These are phyloP conservation scores for Cynaeus angustus DNA, from an alignment of 2,888 invertebrate genomes.

Conservation along the genomic window DNA sequence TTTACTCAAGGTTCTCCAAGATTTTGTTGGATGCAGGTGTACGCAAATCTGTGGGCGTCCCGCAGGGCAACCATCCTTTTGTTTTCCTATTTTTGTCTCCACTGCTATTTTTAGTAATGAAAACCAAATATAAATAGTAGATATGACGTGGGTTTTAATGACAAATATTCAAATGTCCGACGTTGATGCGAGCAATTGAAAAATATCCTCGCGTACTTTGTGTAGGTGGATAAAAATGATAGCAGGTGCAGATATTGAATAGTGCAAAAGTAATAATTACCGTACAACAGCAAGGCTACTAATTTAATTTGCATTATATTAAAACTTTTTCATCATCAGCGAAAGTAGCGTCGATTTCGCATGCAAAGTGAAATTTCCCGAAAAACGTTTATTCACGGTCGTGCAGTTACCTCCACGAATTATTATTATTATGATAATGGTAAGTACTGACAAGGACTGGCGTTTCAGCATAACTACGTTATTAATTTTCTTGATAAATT, in stretches of 20 bases:
- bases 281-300: conserved; percentile 21
- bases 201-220: not conserved
- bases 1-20: conserved; percentile 8
- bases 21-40: conserved; percentile 1
- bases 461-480: conserved; percentile 39
- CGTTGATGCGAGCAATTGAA: not conserved
- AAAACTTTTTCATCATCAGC: conserved; percentile 13
- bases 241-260: conserved; percentile 25
- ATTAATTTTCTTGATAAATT: conserved; percentile 52
- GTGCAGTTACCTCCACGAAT: conserved; percentile 10
- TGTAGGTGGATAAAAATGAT: conserved; percentile 15
- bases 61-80: conserved; percentile 10
- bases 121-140: conserved; percentile 1
- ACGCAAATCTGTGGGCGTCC: conserved; percentile 5
- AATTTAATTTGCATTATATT: no score
- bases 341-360: conserved; percentile 17
- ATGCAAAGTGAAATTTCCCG: conserved; percentile 20
- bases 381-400: conserved; percentile 29
- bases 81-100: conserved; percentile 5
- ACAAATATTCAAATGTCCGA: conserved; percentile 13
- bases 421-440: conserved; percentile 25
- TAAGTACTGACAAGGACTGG: conserved; percentile 19
- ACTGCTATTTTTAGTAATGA: conserved; percentile 3
- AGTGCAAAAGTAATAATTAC: conserved; percentile 20
- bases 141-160: not conserved